phyloP scores from a whole-genome alignment of 2,888 invertebrate genomes.

The Hirtodrosophila trivittata region DNA sequence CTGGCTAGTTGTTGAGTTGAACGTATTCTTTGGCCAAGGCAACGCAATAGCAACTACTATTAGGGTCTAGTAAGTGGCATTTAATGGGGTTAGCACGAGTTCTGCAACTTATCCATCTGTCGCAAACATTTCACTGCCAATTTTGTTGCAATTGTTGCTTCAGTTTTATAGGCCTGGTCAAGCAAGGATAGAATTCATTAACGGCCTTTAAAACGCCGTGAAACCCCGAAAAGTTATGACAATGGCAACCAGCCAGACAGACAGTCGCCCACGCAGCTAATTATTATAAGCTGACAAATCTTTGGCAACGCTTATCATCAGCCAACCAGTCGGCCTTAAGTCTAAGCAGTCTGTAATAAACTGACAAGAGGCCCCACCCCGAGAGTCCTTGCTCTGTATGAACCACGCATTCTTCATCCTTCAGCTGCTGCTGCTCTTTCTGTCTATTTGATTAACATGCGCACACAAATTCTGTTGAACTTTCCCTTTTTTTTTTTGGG shows the following conservation, averaged over 20 bases:
- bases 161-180: conserved; percentile 33
- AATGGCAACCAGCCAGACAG: background rate
- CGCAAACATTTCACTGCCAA: conserved; percentile 58
- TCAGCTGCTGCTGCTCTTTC: background rate
- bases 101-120: conserved; percentile 11
- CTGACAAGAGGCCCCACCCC: conserved; percentile 21
- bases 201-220: conserved; percentile 5
- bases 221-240: conserved; percentile 9
- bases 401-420: background rate
- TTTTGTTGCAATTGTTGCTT: conserved; percentile 37
- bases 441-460: conserved; percentile 71
- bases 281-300: conserved; percentile 73
- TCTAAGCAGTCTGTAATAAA: conserved; percentile 31
- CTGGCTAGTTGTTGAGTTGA: conserved; percentile 2
- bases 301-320: conserved; percentile 46
- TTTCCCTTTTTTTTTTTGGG: conserved; percentile 27
- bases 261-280: conserved; percentile 52
- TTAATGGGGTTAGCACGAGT: conserved; percentile 59
- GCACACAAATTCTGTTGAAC: conserved; percentile 68
- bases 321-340: conserved; percentile 44
- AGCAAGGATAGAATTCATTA: background rate
- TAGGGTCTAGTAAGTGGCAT: conserved; percentile 72
- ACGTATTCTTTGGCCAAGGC: conserved; percentile 70
- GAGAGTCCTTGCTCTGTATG: background rate
- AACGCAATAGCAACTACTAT: conserved; percentile 54